Evolutionary conservation across 2,797 vertebrate genomes (phyloP).

Genomic region (Myoxocephalus aenaeus): DNA sequence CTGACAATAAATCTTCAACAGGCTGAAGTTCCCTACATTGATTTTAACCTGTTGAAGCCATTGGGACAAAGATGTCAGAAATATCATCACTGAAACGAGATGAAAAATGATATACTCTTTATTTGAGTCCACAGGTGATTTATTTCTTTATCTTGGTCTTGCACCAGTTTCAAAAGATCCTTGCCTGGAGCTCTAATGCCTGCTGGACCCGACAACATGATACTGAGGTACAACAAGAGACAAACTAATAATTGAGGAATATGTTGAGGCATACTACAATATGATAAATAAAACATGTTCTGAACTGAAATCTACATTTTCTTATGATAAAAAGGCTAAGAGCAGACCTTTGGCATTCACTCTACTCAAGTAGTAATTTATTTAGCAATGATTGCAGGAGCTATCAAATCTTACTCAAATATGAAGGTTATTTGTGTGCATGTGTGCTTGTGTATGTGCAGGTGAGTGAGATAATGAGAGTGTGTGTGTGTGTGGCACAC

Average conservation of each 20-base stretch:
- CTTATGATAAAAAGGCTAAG: background rate
- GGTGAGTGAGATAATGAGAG: background rate
- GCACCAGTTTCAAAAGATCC: constrained; percentile 4
- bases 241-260: background rate
- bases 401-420: constrained; percentile 60
- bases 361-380: constrained; percentile 57
- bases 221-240: background rate
- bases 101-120: constrained; percentile 26
- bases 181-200: background rate
- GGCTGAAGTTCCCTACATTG: constrained; percentile 65
- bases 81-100: constrained; percentile 43
- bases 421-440: constrained; percentile 47
- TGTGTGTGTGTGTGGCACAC: constrained; percentile 33
- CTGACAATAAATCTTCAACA: constrained; percentile 58
- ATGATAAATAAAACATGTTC: background rate
- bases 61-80: constrained; percentile 57
- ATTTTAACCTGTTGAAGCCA: constrained; percentile 68
- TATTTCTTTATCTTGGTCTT: background rate
- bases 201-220: background rate
- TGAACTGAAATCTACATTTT: background rate
- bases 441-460: background rate
- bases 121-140: constrained; percentile 18
- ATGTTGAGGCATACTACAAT: background rate
- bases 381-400: constrained; percentile 61
- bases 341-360: constrained; percentile 36